phyloP scores from a whole-genome alignment of 2,113 vertebrate genomes.

The Heteronetta atricapilla region DNA sequence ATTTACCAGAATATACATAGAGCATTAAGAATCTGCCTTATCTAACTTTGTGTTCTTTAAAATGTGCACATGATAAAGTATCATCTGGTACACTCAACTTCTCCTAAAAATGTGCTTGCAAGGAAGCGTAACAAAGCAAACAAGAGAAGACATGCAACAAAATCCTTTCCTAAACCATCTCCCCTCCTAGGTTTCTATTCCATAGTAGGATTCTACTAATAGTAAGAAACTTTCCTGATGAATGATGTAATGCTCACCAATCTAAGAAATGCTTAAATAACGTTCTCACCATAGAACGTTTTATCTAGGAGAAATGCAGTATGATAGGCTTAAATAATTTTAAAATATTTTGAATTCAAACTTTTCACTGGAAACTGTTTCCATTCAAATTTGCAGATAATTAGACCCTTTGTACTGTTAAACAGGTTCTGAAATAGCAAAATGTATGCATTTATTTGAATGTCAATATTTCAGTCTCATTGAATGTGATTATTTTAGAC shows the following conservation, averaged over 20 bases:
- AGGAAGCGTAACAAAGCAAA: background rate
- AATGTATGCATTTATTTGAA: background rate
- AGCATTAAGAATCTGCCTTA: background rate
- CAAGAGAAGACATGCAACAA: background rate
- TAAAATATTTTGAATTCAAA: background rate
- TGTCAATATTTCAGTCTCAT: background rate
- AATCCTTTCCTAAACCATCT: background rate
- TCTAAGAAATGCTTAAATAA: background rate
- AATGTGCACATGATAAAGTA: background rate
- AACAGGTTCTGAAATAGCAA: background rate
- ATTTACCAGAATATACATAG: background rate
- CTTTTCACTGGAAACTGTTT: background rate
- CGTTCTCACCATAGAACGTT: background rate
- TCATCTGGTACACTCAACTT: background rate
- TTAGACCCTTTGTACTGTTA: background rate
- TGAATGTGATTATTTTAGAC: background rate
- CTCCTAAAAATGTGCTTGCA: background rate
- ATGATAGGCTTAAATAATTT: background rate
- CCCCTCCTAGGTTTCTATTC: background rate
- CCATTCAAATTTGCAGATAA: background rate
- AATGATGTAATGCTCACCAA: background rate
- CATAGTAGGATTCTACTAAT: background rate
- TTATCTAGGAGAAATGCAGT: background rate
- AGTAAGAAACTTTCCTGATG: background rate
- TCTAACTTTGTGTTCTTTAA: background rate